Percentiles rank a stretch among this genome's conserved stretches.
These are phyloP conservation scores for Azorinus chamasolen DNA, from an alignment of 2,888 invertebrate genomes.

Conservation along the genomic window DNA sequence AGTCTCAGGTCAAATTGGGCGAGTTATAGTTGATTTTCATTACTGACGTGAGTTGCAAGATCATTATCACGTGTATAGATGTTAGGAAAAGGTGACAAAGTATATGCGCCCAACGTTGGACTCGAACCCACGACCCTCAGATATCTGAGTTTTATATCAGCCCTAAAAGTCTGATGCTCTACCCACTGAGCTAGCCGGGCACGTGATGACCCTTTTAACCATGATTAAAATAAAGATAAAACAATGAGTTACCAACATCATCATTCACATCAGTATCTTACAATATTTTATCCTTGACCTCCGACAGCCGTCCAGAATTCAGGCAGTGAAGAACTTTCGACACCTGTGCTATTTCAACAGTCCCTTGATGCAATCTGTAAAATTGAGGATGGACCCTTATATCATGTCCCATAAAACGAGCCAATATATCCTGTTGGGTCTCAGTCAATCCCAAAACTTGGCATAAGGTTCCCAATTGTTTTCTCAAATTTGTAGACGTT, in stretches of 20 bases:
- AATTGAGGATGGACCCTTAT: conserved; percentile 39
- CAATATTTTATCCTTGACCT: not conserved
- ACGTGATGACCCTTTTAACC: no score
- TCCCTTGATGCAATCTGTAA: conserved; percentile 26
- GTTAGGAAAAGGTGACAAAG: no score
- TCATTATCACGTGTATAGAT: no score
- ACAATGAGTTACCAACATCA: not conserved
- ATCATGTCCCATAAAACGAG: conserved; percentile 45
- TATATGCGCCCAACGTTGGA: no score
- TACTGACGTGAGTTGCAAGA: no score
- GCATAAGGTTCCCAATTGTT: conserved; percentile 38
- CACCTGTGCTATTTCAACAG: conserved; percentile 38
- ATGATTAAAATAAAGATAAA: no score
- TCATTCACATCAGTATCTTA: conserved; percentile 1
- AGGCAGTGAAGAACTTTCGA: conserved; percentile 29
- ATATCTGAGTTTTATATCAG: no score
- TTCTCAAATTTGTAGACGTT: conserved; percentile 35
- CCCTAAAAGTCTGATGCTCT: no score
- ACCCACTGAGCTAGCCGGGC: no score
- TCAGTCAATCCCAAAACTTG: conserved; percentile 36
- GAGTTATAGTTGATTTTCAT: no score
- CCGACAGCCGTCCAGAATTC: conserved; percentile 14
- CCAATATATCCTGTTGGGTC: conserved; percentile 33
- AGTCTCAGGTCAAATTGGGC: no score
- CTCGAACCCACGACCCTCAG: no score